Evolutionary conservation across 2,888 invertebrate genomes (phyloP).

Genomic region (Cheilosia vernalis): DNA sequence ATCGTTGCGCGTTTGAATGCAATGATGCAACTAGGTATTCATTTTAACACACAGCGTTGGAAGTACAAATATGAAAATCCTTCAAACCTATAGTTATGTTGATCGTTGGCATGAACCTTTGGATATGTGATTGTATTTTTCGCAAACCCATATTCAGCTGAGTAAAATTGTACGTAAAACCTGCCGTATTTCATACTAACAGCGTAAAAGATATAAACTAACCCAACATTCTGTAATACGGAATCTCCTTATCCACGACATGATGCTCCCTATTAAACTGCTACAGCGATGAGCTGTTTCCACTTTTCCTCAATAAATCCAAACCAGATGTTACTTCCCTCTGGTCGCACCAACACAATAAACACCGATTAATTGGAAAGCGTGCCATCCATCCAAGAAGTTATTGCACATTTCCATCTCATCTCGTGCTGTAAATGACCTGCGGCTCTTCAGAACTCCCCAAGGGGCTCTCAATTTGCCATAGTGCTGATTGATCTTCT

Average conservation of each 20-base stretch:
- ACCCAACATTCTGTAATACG: background rate
- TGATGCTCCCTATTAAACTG: background rate
- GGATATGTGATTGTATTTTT: too few species aligned
- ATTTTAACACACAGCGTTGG: too few species aligned
- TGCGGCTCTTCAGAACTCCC: conserved; percentile 44
- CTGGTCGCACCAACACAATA: conserved; percentile 27
- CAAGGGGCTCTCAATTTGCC: conserved; percentile 46
- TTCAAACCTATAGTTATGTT: too few species aligned
- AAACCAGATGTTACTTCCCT: conserved; percentile 40
- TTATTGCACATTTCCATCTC: conserved; percentile 53
- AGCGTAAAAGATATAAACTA: too few species aligned
- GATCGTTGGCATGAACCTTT: too few species aligned
- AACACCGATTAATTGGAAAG: conserved; percentile 60
- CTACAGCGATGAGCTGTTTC: conserved; percentile 11
- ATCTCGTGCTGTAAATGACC: conserved; percentile 26
- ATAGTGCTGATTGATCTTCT: conserved; percentile 61
- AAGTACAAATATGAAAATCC: too few species aligned
- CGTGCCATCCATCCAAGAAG: conserved; percentile 56
- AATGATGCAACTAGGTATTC: too few species aligned
- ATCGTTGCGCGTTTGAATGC: too few species aligned
- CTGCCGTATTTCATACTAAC: too few species aligned
- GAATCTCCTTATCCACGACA: conserved; percentile 11
- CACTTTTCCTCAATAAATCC: conserved; percentile 24
- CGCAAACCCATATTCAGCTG: too few species aligned
- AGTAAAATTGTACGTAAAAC: too few species aligned